Percentiles rank a stretch among this genome's conserved stretches.
Evolutionary conservation across 92 coral and sea anemone species (phyloP).

Genomic region (Muricea muricata): DNA sequence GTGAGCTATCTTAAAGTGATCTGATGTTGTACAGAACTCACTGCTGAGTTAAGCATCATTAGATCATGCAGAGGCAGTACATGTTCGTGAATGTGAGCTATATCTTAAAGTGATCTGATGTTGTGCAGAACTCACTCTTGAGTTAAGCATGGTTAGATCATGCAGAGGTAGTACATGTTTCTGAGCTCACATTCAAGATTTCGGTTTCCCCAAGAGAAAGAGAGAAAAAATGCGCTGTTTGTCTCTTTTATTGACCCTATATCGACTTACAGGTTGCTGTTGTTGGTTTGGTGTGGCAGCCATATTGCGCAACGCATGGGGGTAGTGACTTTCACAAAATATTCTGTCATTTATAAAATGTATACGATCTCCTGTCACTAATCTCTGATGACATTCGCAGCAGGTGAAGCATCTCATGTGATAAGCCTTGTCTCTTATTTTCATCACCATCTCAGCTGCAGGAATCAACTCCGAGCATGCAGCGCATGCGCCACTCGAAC

Average conservation of each 20-base stretch:
- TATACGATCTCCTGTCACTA: slow-evolving; percentile 97
- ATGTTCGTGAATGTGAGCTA: background rate
- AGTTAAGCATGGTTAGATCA: no score
- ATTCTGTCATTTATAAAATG: slow-evolving; percentile 95
- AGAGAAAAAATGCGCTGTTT: no score
- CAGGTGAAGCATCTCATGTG: slow-evolving; percentile 95
- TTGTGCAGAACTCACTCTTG: background rate
- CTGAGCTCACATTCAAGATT: no score
- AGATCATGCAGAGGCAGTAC: background rate
- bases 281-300: slow-evolving; percentile 22
- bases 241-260: no score
- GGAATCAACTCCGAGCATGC: slow-evolving; percentile 95
- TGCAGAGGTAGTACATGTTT: no score
- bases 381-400: slow-evolving; percentile 91
- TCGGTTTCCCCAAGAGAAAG: no score
- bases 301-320: slow-evolving; percentile 47
- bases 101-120: background rate
- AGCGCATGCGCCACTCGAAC: slow-evolving; percentile 99
- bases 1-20: background rate
- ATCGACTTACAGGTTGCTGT: slow-evolving; percentile 30
- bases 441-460: slow-evolving; percentile 98
- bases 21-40: background rate
- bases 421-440: slow-evolving; percentile 94
- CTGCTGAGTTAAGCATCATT: no score
- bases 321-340: slow-evolving; percentile 97